These are phyloP conservation scores for Idaea aversata DNA, from an alignment of 2,888 invertebrate genomes.

Conservation along the genomic window DNA sequence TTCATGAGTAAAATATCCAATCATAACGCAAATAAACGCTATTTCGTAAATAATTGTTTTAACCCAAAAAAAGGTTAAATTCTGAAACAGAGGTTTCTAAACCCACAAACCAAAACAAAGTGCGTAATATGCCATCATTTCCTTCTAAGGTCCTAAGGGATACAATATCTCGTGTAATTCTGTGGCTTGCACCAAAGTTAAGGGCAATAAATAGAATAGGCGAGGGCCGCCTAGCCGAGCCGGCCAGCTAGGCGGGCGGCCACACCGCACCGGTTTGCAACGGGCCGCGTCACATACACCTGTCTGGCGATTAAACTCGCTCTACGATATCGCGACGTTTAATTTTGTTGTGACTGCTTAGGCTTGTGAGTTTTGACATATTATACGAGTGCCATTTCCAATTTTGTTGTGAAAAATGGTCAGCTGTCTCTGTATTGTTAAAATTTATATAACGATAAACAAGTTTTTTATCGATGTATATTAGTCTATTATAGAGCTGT, in stretches of 20 bases:
- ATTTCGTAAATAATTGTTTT: background rate
- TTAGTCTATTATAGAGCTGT: too few relatives aligned
- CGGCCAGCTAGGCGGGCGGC: background rate
- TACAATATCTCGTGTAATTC: slow-evolving; percentile 9
- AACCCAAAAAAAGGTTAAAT: background rate
- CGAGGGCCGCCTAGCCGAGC: slow-evolving; percentile 18
- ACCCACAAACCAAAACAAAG: slow-evolving; percentile 6
- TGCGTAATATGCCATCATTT: slow-evolving; percentile 3
- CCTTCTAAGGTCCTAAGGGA: slow-evolving; percentile 3
- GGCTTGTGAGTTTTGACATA: slow-evolving; percentile 27
- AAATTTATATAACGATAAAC: background rate
- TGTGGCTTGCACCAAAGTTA: slow-evolving; percentile 31
- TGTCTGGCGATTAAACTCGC: slow-evolving; percentile 67
- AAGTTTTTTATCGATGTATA: too few relatives aligned
- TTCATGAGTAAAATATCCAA: background rate
- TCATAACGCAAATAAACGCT: background rate
- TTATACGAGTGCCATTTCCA: background rate
- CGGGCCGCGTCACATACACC: slow-evolving; percentile 58
- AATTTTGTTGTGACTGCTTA: slow-evolving; percentile 46
- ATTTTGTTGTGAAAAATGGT: background rate
- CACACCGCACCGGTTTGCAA: slow-evolving; percentile 19
- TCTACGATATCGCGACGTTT: slow-evolving; percentile 51
- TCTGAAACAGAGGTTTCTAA: background rate
- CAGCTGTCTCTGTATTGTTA: background rate
- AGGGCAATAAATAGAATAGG: slow-evolving; percentile 60